Base-by-base conservation (phyloP, 2,888 invertebrate species). In the Polyommatus icarus region DNA sequence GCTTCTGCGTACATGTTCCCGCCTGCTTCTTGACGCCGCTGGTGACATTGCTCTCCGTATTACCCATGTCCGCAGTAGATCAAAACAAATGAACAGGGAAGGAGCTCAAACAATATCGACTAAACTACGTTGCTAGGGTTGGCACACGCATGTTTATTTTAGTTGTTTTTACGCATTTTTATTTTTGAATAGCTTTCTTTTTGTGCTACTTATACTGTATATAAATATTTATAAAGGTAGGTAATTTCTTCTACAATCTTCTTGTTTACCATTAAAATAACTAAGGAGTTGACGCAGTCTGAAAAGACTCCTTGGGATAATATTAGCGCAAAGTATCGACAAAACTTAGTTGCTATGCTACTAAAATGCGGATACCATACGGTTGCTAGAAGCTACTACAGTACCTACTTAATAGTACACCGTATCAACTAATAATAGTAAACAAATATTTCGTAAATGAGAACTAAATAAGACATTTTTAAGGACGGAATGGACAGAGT, bases 11-110 rank as follows among this genome's bases (percentile, higher is more conserved):
- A 2, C 97, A 97, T 18, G 97, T 96, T 32, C 97, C 98, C 3
- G 98, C 99, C 89, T 99, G 99, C 83, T 98, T 98, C 89, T 99
- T 99, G 24, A 99, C 98, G 71, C 98, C 98, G 89, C 98, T 98
- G 0, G 98, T 97, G 1, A 99, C 99, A 90, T 97, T 97, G 85
- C 97, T 97, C 85, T 97, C 97, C 3, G 97, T 97, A 94, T 97
- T 97, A 87, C 97, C 97, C 97, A 96, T 96, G 59, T 82, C 91
- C 71, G 57, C 15, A 71, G 71, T 12, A 73, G 15, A 20, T 20
- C 50, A 29, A 77, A 54, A 40, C 15, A 10, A 75, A 18, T 54
- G 10, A 18, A 24, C 20, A 24, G 40, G 46, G 10, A 73, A 46
- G 40, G 10, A 15, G 15, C 18, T 6, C 6, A 18, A 54, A 73